Evolutionary conservation across 2,113 vertebrate species (phyloP).

Genomic region (Anhinga rufa): DNA sequence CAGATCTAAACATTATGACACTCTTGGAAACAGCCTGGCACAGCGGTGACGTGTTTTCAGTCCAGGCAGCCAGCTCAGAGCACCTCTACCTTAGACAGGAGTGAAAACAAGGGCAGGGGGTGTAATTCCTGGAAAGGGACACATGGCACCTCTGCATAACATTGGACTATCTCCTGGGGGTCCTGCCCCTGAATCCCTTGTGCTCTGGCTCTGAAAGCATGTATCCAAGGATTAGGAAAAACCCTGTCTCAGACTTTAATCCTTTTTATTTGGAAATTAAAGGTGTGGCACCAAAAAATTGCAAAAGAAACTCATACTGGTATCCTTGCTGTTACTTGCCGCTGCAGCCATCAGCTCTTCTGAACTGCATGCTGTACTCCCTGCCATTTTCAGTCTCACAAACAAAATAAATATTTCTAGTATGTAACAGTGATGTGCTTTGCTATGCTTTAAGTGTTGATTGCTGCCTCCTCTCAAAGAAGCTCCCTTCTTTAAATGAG

Average conservation of each 20-base stretch:
- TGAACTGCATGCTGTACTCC: background rate
- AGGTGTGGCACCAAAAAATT: background rate
- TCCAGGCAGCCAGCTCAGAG: background rate
- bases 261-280: background rate
- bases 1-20: background rate
- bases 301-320: background rate
- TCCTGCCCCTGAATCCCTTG: background rate
- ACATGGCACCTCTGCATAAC: rapidly evolving
- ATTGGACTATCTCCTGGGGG: background rate
- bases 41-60: background rate
- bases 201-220: background rate
- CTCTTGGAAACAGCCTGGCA: background rate
- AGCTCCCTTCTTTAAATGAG: background rate
- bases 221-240: background rate
- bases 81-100: background rate
- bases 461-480: background rate
- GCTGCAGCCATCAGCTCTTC: background rate
- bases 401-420: background rate
- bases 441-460: background rate
- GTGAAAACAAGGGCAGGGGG: background rate
- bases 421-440: background rate
- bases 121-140: background rate
- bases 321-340: background rate
- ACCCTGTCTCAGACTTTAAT: background rate
- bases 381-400: background rate